Evolutionary conservation across 92 coral and sea anemone species (phyloP).

Genomic region (Anthopleura xanthogrammica): DNA sequence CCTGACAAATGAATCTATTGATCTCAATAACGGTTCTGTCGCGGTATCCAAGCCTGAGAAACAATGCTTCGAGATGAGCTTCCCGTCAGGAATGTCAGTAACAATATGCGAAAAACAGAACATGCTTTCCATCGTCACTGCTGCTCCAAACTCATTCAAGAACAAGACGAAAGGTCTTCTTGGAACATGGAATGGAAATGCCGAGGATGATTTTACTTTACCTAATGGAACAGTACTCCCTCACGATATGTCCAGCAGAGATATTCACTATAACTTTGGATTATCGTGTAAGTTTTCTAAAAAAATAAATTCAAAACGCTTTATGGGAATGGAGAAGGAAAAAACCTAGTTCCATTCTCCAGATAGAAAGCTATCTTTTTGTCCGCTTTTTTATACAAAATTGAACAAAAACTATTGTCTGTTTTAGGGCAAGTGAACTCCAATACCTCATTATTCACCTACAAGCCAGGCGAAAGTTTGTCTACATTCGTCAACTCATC

Average conservation of each 20-base stretch:
- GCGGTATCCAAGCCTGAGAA: conserved; percentile 27
- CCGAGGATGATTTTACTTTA: conserved; percentile 53
- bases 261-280: conserved; percentile 1
- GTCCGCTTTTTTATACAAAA: not conserved
- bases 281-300: conserved; percentile 38
- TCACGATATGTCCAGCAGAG: not conserved
- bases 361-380: not conserved
- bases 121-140: conserved; percentile 28
- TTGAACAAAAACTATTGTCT: not conserved
- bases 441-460: conserved; percentile 18
- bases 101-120: conserved; percentile 30
- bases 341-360: not conserved
- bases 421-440: conserved; percentile 31
- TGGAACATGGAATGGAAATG: conserved; percentile 65
- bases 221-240: conserved; percentile 22
- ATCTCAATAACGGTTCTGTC: conserved; percentile 25
- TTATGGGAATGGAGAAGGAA: conserved; percentile 15
- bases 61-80: conserved; percentile 24
- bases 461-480: conserved; percentile 5
- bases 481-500: not conserved
- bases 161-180: conserved; percentile 58
- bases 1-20: conserved; percentile 28
- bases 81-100: conserved; percentile 39
- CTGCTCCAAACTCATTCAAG: conserved; percentile 36
- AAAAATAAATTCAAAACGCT: not conserved